Evolutionary conservation across 2,888 invertebrate genomes (phyloP), one percentile per base, ranked within the genome.

Genomic region (Schrankia costaestrigalis): DNA sequence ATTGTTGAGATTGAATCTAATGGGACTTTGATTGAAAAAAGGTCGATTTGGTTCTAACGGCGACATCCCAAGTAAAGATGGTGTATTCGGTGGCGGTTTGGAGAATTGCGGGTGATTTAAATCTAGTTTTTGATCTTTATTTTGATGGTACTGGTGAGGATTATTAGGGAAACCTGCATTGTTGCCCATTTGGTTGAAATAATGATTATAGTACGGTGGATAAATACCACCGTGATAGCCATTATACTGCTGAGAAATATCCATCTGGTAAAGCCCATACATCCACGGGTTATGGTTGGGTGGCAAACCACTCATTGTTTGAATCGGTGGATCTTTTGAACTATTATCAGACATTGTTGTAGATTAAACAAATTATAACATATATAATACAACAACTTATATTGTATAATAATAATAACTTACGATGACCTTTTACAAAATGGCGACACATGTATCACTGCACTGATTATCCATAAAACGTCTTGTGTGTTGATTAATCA

Each of bases 151-250:
- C 44, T 80, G 79, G 51, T 74, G 71, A 41, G 51, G 46, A 45
- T 68, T 70, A 49, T 64, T 77, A 31, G 69, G 14, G 61, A 63
- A 71, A 46, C 69, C 71, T 37, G 59, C 59, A 41, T 63, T 74
- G 47, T 73, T 74, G 15, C 74, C 71, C 78, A 84, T 81, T 57
- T 81, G 82, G 54, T 82, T 80, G 49, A 74, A 87, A 56, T 85
- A 89, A 40, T 87, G 83, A 55, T 89, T 88, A 56, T 83, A 89
- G 58, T 83, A 89, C 33, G 85, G 89, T 32, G 84, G 78, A 64
- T 82, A 89, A 70, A 82, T 74, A 34, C 65, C 70, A 57, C 80
- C 79, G 41, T 75, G 76, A 56, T 82, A 86, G 25, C 76, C 77
- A 59, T 76, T 81, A 53, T 78, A 85, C 34, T 71, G 78, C 21